These are phyloP conservation scores for Diplosoma virens DNA, from an alignment of 23 tunicate genomes.

Conservation along the genomic window DNA sequence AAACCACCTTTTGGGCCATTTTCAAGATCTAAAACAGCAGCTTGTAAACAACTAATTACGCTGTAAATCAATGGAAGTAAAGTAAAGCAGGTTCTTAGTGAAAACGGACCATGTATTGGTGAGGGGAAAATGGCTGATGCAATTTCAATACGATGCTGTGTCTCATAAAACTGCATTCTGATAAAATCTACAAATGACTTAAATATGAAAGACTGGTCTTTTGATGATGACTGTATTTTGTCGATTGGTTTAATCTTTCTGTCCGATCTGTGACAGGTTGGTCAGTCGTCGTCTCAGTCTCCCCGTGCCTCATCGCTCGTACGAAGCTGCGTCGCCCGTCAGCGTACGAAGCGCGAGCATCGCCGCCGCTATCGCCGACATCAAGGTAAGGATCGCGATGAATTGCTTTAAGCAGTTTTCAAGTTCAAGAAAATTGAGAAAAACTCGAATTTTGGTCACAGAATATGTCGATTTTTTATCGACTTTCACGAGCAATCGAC, in stretches of 20 bases:
- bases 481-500: neutral
- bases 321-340: slow-evolving; percentile 43
- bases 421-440: neutral
- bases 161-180: slow-evolving; percentile 3
- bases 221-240: slow-evolving; percentile 11
- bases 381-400: slow-evolving; percentile 39
- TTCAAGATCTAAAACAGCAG: slow-evolving; percentile 23
- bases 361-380: slow-evolving; percentile 67
- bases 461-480: neutral
- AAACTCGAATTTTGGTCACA: neutral
- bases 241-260: no score
- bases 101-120: slow-evolving; percentile 16
- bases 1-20: slow-evolving; percentile 21
- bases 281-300: slow-evolving; percentile 75
- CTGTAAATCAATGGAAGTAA: slow-evolving; percentile 18
- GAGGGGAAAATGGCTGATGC: slow-evolving; percentile 10
- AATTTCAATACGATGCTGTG: slow-evolving; percentile 6
- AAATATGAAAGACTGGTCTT: slow-evolving; percentile 3
- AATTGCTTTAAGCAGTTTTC: neutral
- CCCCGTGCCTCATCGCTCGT: slow-evolving; percentile 41
- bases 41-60: slow-evolving; percentile 11
- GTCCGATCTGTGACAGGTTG: no score
- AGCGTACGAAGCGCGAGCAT: slow-evolving; percentile 64
- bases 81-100: slow-evolving; percentile 18
- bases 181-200: neutral